Conservation (phyloP, 2,113 vertebrate species). For the Hyperopisus bebe region DNA sequence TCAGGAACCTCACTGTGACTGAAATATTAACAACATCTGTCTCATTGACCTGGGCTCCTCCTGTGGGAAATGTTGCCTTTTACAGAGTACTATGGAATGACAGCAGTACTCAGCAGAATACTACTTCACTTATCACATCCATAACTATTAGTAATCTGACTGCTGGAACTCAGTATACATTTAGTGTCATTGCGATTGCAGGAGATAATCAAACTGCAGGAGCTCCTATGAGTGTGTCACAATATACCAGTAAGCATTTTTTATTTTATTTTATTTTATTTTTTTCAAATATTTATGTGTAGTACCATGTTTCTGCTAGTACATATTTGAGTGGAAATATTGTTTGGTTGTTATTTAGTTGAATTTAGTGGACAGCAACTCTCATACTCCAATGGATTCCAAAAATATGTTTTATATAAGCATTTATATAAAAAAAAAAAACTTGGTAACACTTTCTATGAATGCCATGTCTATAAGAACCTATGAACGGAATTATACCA, state of each 20-base stretch:
- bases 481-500: too few species aligned
- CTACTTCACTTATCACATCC: background rate
- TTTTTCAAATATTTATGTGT: background rate
- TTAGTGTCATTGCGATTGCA: slow-evolving; percentile 41
- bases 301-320: background rate
- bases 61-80: background rate
- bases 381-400: background rate
- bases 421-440: too few species aligned
- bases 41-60: background rate
- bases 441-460: too few species aligned
- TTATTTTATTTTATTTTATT: too few species aligned
- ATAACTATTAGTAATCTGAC: slow-evolving; percentile 17
- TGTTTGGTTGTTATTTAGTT: background rate
- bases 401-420: too few species aligned
- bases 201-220: slow-evolving; percentile 21
- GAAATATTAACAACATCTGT: background rate
- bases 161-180: slow-evolving; percentile 40
- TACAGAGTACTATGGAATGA: background rate
- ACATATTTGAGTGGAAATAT: background rate
- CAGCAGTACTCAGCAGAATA: background rate
- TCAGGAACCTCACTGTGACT: slow-evolving; percentile 20
- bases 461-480: too few species aligned
- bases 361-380: background rate
- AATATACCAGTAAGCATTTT: slow-evolving; percentile 33
- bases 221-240: slow-evolving; percentile 10